Conservation (phyloP, 2,888 invertebrate genomes). For the Embidobia sp. region DNA sequence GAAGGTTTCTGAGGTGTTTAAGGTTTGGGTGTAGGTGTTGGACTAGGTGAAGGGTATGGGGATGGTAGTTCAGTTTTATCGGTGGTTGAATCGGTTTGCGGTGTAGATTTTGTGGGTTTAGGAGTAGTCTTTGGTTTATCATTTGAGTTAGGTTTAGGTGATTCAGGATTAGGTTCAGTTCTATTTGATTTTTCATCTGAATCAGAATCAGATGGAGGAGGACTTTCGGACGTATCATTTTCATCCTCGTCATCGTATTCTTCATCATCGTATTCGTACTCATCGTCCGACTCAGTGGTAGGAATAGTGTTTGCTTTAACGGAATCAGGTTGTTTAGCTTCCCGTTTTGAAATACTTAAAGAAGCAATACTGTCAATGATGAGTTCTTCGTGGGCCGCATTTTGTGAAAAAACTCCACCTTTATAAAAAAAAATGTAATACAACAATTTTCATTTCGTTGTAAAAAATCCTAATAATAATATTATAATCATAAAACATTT, state of each 20-base stretch:
- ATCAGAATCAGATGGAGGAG: conserved; percentile 2
- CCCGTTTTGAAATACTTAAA: conserved; percentile 46
- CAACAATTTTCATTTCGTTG: too few relatives aligned
- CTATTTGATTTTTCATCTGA: conserved; percentile 7
- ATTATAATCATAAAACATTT: too few relatives aligned
- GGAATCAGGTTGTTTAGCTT: conserved; percentile 36
- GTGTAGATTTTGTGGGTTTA: background rate
- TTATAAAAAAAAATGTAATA: conserved; percentile 52
- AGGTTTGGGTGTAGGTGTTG: too few relatives aligned
- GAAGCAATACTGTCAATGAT: conserved; percentile 18
- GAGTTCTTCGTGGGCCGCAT: conserved; percentile 15
- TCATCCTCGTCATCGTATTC: conserved; percentile 42
- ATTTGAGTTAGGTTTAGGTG: conserved; percentile 16
- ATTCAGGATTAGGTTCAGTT: conserved; percentile 1
- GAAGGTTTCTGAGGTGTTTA: too few relatives aligned
- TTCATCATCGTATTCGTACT: conserved; percentile 45
- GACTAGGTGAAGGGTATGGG: too few relatives aligned
- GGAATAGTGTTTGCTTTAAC: conserved; percentile 53
- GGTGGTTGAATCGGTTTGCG: too few relatives aligned
- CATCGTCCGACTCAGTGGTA: conserved; percentile 46
- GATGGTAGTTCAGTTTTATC: too few relatives aligned
- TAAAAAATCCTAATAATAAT: too few relatives aligned
- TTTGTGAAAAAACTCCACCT: conserved; percentile 47
- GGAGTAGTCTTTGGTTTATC: conserved; percentile 4
- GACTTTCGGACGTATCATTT: too few relatives aligned